Conservation (phyloP, 2,888 invertebrate species). For the Prosopocoilus inquinatus region DNA sequence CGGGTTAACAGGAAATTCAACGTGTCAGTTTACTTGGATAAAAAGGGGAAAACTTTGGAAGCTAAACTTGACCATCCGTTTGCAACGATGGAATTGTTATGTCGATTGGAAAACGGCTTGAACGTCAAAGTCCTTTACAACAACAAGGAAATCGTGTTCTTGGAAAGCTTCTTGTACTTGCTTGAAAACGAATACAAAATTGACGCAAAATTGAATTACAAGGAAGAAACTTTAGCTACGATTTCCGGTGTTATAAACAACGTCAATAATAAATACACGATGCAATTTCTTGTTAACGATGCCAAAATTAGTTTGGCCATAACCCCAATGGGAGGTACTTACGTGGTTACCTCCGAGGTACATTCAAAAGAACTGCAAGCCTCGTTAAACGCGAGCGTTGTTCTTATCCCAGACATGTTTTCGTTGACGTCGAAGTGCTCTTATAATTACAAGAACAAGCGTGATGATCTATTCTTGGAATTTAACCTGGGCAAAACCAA, state of each 20-base stretch:
- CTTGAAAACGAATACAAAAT: slow-evolving; percentile 24
- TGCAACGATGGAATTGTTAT: slow-evolving; percentile 23
- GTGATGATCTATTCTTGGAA: slow-evolving; percentile 4
- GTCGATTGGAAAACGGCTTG: slow-evolving; percentile 19
- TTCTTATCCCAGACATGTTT: background rate
- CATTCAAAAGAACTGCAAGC: slow-evolving; percentile 14
- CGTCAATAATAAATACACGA: background rate
- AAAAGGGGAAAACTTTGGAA: slow-evolving; percentile 22
- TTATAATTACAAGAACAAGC: slow-evolving; percentile 1
- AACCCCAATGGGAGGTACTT: no score
- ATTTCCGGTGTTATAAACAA: slow-evolving; percentile 21
- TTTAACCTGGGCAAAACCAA: slow-evolving; percentile 5
- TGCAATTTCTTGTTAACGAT: slow-evolving; percentile 12
- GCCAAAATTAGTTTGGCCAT: no score
- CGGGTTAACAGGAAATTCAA: slow-evolving; percentile 25
- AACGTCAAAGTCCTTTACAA: slow-evolving; percentile 29
- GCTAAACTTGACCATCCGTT: slow-evolving; percentile 27
- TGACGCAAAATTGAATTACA: slow-evolving; percentile 24
- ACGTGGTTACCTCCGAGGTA: background rate
- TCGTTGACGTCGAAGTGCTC: background rate
- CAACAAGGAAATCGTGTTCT: slow-evolving; percentile 23
- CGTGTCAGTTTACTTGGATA: slow-evolving; percentile 23
- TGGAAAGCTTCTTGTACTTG: slow-evolving; percentile 21
- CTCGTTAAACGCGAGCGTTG: background rate
- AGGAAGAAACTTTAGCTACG: slow-evolving; percentile 21